Base-by-base conservation (phyloP, 2,113 vertebrate genomes). In the Haplochromis vanheusdeni region DNA sequence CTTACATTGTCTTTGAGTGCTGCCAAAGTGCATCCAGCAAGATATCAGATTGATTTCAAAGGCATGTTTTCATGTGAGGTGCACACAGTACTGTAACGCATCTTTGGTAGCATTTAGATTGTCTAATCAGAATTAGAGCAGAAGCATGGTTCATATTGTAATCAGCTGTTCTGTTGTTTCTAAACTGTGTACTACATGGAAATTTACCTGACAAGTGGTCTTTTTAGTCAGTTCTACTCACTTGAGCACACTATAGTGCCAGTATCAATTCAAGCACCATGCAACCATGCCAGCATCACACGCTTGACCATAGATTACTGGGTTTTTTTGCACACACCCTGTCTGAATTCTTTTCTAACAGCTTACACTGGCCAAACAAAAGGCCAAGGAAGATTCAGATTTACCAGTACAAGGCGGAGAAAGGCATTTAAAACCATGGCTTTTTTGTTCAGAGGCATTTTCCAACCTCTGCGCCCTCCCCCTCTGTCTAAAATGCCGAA, bases 391-490 rank as follows among this genome's bases (percentile, higher is more conserved):
- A 87, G 88, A 93, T 90, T 84, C 89, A 81, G 82, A 90, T 91
- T 79, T 88, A 65, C 55, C 47, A 54, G 82, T 77, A 68, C 83
- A 70, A 82, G 93, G 91, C 89, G 81, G 90, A 88, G 85, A 87
- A 80, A 90, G 89, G 82, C 89, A 87, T 93, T 84, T 84, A 86
- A 93, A 90, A 94, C 93, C 85, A 90, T 83, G 91, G 86, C 88
- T 88, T 90, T 93, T 94, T 95, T 95, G 90, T 92, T 90, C 85
- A 1, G 88, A 94, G 91, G 84, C 91, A 93, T 95, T 95, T 96
- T 91, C 86, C 84, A 92, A 84, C 92, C 93, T 85, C 91, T 91
- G 82, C 86, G 28, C 86, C 86, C 90, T 92, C 92, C 92, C 86
- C 91, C 94, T 93, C 65, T 47, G 79, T 93, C 89, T 89, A 79